These are phyloP conservation scores for Tromatobia lineatoria DNA, from an alignment of 2,888 invertebrate species.

Conservation along the genomic window DNA sequence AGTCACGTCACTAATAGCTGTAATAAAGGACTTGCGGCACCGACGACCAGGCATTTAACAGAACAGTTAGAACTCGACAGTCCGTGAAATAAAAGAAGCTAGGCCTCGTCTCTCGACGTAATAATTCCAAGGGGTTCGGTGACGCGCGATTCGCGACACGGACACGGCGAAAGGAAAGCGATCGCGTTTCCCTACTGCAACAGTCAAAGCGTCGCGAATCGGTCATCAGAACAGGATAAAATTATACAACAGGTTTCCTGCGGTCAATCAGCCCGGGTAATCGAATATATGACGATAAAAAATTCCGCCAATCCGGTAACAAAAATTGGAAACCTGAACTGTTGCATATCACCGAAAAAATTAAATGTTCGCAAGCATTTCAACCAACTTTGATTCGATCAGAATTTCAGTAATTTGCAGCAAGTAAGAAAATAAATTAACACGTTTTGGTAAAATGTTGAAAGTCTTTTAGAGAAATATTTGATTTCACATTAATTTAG, in stretches of 20 bases:
- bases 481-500: no score
- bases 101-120: slow-evolving; percentile 64
- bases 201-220: slow-evolving; percentile 64
- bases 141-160: slow-evolving; percentile 5
- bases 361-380: background rate
- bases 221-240: slow-evolving; percentile 64
- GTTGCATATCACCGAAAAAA: background rate
- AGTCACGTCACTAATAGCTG: slow-evolving; percentile 27
- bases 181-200: slow-evolving; percentile 60
- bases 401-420: no score
- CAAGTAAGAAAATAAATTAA: no score
- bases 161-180: slow-evolving; percentile 65
- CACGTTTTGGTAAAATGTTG: no score
- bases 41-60: slow-evolving; percentile 49
- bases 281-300: slow-evolving; percentile 21
- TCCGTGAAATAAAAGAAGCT: slow-evolving; percentile 65
- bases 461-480: no score
- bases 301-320: background rate
- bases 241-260: slow-evolving; percentile 64
- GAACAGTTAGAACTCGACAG: slow-evolving; percentile 46
- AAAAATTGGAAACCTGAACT: background rate
- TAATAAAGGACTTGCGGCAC: slow-evolving; percentile 20
- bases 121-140: slow-evolving; percentile 56
- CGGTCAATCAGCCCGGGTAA: slow-evolving; percentile 13
- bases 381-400: background rate